Evolutionary conservation across 2,888 invertebrate genomes (phyloP).

Genomic region (Tachina fera): DNA sequence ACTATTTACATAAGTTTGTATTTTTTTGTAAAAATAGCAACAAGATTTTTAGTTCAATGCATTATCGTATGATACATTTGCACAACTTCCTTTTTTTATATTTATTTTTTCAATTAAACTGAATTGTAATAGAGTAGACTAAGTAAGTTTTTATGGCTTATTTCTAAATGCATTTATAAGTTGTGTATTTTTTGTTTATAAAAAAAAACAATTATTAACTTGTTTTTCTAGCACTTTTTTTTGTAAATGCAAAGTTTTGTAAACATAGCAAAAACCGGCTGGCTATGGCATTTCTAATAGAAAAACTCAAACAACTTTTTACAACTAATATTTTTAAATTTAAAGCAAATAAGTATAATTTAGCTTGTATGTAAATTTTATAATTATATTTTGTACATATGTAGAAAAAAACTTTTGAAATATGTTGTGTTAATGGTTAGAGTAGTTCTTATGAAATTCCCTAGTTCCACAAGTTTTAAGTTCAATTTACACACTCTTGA

Average conservation of each 20-base stretch:
- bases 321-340: not conserved
- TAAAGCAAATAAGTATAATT: not conserved
- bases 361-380: slow-evolving; percentile 11
- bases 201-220: slow-evolving; percentile 49
- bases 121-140: slow-evolving; percentile 21
- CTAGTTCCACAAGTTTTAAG: not conserved
- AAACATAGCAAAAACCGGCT: slow-evolving; percentile 49
- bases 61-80: slow-evolving; percentile 45
- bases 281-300: not conserved
- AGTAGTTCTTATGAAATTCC: not conserved
- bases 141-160: slow-evolving; percentile 16
- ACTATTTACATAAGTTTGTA: slow-evolving; percentile 34
- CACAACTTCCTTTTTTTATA: slow-evolving; percentile 70
- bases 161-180: slow-evolving; percentile 33
- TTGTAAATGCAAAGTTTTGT: not conserved
- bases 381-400: not conserved
- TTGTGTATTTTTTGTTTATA: slow-evolving; percentile 9
- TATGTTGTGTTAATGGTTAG: not conserved
- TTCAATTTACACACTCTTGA: not conserved
- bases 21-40: slow-evolving; percentile 34
- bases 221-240: slow-evolving; percentile 65
- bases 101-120: slow-evolving; percentile 11
- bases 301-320: slow-evolving; percentile 30
- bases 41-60: slow-evolving; percentile 65
- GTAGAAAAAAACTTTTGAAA: not conserved